A percentile compares a stretch with the other conserved stretches of the same genome.
phyloP scores from a whole-genome alignment of 2,113 vertebrate genomes.

The Turdus rufiventris region DNA sequence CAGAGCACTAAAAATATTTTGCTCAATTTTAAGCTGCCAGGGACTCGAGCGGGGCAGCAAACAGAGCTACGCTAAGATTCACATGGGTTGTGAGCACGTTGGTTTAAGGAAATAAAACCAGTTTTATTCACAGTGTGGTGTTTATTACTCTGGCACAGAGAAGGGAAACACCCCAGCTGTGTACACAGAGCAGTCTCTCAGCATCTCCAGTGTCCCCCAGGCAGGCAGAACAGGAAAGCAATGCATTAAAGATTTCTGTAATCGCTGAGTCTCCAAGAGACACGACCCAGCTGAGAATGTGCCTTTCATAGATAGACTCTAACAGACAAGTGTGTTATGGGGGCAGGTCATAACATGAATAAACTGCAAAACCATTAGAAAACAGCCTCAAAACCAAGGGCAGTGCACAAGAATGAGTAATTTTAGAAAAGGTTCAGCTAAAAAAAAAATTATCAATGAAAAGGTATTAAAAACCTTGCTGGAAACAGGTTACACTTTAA shows the following conservation, averaged over 20 bases:
- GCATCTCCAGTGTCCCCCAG: background rate
- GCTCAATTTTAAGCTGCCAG: background rate
- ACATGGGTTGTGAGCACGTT: background rate
- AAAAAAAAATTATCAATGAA: background rate
- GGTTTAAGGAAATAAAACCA: background rate
- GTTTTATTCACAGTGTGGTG: background rate
- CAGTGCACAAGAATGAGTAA: background rate
- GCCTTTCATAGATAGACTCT: background rate
- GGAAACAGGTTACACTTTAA: background rate
- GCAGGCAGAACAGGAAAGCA: background rate
- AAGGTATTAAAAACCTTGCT: background rate
- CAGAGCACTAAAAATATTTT: slow-evolving; percentile 1
- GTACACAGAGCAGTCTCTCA: background rate
- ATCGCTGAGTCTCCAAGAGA: background rate
- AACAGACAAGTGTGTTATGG: background rate
- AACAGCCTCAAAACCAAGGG: background rate
- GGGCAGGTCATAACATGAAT: background rate
- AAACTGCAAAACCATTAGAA: background rate
- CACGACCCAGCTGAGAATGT: background rate
- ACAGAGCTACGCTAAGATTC: background rate
- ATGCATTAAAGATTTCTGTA: background rate
- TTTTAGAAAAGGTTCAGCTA: background rate
- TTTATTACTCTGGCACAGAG: background rate
- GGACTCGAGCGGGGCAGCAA: background rate
- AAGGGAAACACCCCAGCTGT: background rate